A percentile compares a stretch with the other conserved stretches of the same genome.
Evolutionary conservation across 2,113 vertebrate species (phyloP).

Genomic region (Xenopus tropicalis): DNA sequence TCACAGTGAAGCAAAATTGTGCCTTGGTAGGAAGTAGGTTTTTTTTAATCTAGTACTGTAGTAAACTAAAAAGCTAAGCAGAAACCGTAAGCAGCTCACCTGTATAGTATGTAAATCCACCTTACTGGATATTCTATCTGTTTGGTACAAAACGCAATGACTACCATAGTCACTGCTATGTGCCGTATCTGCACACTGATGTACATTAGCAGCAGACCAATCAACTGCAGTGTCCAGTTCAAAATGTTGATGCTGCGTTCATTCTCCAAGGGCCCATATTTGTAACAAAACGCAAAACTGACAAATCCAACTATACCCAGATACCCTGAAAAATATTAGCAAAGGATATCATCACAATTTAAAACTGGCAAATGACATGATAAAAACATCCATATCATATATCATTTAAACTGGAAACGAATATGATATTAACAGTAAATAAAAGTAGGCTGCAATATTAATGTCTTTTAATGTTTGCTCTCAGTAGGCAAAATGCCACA

Average conservation of each 20-base stretch:
- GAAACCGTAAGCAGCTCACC: slow-evolving; percentile 53
- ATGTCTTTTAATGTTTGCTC: too few relatives aligned
- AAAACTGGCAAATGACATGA: too few relatives aligned
- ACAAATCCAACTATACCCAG: slow-evolving; percentile 73
- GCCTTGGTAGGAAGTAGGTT: too few relatives aligned
- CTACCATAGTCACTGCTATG: slow-evolving; percentile 73
- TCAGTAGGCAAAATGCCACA: too few relatives aligned
- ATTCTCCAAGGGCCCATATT: slow-evolving; percentile 85
- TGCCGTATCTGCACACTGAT: slow-evolving; percentile 82
- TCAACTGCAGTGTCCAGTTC: slow-evolving; percentile 86
- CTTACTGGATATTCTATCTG: slow-evolving; percentile 79
- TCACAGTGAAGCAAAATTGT: too few relatives aligned
- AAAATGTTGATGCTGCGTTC: slow-evolving; percentile 87
- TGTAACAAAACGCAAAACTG: slow-evolving; percentile 90
- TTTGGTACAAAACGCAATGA: slow-evolving; percentile 77
- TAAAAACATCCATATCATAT: too few relatives aligned
- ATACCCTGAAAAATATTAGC: slow-evolving; percentile 68
- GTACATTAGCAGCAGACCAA: slow-evolving; percentile 83
- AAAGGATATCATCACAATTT: not conserved
- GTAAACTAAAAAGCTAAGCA: too few relatives aligned
- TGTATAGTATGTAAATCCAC: slow-evolving; percentile 61
- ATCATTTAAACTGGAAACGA: too few relatives aligned
- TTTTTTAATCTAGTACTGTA: too few relatives aligned
- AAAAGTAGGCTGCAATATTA: too few relatives aligned
- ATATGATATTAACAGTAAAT: too few relatives aligned